Conservation (phyloP, 2,888 invertebrate genomes). For the Parnassius mnemosyne region DNA sequence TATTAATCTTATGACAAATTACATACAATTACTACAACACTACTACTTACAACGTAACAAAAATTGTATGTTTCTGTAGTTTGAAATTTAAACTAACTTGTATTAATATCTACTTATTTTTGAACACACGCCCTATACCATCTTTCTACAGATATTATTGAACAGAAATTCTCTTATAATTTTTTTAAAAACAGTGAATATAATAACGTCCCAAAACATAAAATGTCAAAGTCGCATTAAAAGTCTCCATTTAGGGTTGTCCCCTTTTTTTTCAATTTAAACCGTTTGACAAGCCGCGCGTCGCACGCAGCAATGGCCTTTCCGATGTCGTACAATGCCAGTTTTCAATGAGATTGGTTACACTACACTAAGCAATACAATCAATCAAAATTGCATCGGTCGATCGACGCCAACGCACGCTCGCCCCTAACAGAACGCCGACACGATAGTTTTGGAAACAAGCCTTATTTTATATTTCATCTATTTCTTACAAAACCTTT, state of each 20-base stretch:
- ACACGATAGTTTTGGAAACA: slow-evolving; percentile 31
- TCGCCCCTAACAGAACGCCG: slow-evolving; percentile 43
- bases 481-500: background rate
- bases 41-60: no score
- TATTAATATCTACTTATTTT: no score
- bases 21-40: no score
- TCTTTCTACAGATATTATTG: no score
- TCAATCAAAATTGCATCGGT: slow-evolving; percentile 79
- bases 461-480: slow-evolving; percentile 16
- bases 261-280: slow-evolving; percentile 78
- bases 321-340: slow-evolving; percentile 68
- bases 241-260: slow-evolving; percentile 65
- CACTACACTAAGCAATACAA: slow-evolving; percentile 80
- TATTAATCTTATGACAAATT: no score
- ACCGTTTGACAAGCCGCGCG: slow-evolving; percentile 74
- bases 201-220: slow-evolving; percentile 65
- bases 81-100: no score
- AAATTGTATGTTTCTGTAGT: no score
- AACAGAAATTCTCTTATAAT: slow-evolving; percentile 19
- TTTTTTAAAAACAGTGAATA: slow-evolving; percentile 42
- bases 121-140: no score
- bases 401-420: slow-evolving; percentile 64
- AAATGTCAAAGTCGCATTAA: slow-evolving; percentile 68
- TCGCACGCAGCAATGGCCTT: slow-evolving; percentile 72
- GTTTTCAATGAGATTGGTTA: slow-evolving; percentile 80